Evolutionary conservation across 2,113 vertebrate genomes (phyloP).

Genomic region (Meles meles): DNA sequence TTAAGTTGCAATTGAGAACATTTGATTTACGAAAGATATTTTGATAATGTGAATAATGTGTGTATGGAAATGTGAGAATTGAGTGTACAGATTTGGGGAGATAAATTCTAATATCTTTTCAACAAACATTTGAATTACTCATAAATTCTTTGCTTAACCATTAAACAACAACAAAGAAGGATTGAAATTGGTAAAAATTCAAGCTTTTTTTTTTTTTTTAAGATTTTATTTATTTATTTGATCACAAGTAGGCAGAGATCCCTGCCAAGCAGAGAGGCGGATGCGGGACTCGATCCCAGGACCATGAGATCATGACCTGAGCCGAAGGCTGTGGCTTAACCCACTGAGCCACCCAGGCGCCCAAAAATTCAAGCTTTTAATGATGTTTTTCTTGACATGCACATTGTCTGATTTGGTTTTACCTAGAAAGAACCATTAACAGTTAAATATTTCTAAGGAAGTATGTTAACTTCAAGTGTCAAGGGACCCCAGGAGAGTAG

Average conservation of each 20-base stretch:
- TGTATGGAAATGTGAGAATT: not conserved
- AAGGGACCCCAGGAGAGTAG: not conserved
- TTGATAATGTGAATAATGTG: not conserved
- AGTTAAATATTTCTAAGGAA: conserved; percentile 59
- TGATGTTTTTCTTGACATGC: not conserved
- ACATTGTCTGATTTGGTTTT: not conserved
- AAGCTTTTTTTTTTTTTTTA: too few relatives aligned
- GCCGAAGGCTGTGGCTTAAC: too few relatives aligned
- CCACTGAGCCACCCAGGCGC: too few relatives aligned
- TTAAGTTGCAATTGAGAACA: not conserved
- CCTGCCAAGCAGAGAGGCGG: too few relatives aligned
- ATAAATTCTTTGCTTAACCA: not conserved
- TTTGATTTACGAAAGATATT: not conserved
- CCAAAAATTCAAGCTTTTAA: not conserved
- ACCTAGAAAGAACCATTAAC: conserved; percentile 39
- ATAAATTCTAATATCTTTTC: not conserved
- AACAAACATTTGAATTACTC: not conserved
- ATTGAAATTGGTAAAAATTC: not conserved
- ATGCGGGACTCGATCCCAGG: too few relatives aligned
- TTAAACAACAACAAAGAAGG: not conserved
- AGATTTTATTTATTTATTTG: too few relatives aligned
- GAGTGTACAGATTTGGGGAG: not conserved
- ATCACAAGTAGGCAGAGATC: too few relatives aligned
- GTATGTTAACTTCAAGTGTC: not conserved
- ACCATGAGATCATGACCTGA: too few relatives aligned